Evolutionary conservation across 2,113 vertebrate species (phyloP).

Genomic region (Ifrita kowaldi): DNA sequence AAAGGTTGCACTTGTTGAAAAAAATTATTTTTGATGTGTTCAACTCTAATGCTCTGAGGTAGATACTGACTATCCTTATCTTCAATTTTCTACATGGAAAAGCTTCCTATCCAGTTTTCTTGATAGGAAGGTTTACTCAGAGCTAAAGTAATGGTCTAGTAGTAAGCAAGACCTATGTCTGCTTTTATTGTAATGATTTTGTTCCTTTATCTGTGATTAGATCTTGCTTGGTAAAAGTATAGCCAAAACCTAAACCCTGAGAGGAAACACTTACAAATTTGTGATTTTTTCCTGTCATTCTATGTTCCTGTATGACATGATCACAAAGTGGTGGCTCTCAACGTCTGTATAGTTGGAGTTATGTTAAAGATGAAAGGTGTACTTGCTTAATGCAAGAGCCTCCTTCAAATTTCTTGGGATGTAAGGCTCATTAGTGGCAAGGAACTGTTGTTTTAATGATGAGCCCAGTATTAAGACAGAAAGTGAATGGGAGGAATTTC

Average conservation of each 20-base stretch:
- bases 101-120: not conserved
- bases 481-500: not conserved
- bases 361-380: not conserved
- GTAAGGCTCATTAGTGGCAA: not conserved
- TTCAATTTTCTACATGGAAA: accelerated
- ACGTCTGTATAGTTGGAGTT: not conserved
- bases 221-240: not conserved
- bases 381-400: not conserved
- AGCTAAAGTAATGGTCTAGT: not conserved
- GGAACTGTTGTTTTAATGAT: not conserved
- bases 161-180: not conserved
- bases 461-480: not conserved
- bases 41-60: accelerated
- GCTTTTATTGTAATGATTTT: not conserved
- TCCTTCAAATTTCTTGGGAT: not conserved
- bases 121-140: not conserved
- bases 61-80: accelerated
- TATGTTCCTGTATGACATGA: not conserved
- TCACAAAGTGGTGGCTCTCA: not conserved
- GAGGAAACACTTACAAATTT: not conserved
- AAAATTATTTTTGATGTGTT: not conserved
- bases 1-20: accelerated
- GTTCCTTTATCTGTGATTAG: not conserved
- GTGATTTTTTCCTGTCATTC: not conserved
- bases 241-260: not conserved